Percentiles rank a stretch among this genome's conserved stretches.
These are phyloP conservation scores for Drosophila mauritiana DNA, from an alignment of 1,140 invertebrate genomes.

Conservation along the genomic window DNA sequence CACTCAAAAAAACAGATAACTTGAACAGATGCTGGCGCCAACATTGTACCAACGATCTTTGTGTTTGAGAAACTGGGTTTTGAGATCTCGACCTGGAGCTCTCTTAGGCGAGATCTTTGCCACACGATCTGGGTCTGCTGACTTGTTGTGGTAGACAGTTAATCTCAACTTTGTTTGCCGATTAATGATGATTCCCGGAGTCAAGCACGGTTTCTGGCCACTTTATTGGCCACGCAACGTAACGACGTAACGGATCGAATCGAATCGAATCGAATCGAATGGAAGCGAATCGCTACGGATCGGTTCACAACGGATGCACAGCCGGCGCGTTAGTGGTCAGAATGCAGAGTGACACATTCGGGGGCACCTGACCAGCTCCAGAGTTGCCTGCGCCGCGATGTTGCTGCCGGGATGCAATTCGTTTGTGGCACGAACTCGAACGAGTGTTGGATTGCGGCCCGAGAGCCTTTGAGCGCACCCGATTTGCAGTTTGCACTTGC, in stretches of 20 bases:
- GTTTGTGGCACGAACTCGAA: slow-evolving; percentile 11
- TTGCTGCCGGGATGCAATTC: slow-evolving; percentile 33
- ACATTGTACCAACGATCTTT: slow-evolving; percentile 10
- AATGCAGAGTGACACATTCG: slow-evolving; percentile 84
- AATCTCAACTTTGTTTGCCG: background rate
- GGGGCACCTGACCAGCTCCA: slow-evolving; percentile 55
- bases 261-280: slow-evolving; percentile 10
- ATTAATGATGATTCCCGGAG: background rate
- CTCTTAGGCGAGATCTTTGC: too few relatives aligned
- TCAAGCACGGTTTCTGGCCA: background rate
- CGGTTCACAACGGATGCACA: slow-evolving; percentile 72
- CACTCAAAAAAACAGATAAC: slow-evolving; percentile 49
- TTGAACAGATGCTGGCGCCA: slow-evolving; percentile 9
- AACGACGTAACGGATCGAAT: slow-evolving; percentile 19
- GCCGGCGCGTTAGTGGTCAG: slow-evolving; percentile 84
- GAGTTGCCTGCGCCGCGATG: slow-evolving; percentile 19
- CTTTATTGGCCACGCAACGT: slow-evolving; percentile 13
- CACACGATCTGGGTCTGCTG: too few relatives aligned
- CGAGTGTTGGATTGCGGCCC: slow-evolving; percentile 9
- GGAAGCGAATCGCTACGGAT: slow-evolving; percentile 25
- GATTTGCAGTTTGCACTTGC: slow-evolving; percentile 45
- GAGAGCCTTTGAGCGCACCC: slow-evolving; percentile 63
- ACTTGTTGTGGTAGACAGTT: background rate
- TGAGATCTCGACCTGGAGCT: background rate
- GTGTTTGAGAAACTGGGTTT: background rate